Evolutionary conservation across 2,888 invertebrate species (phyloP), one percentile per base, ranked within the genome.

Genomic region (Clostera curtula): DNA sequence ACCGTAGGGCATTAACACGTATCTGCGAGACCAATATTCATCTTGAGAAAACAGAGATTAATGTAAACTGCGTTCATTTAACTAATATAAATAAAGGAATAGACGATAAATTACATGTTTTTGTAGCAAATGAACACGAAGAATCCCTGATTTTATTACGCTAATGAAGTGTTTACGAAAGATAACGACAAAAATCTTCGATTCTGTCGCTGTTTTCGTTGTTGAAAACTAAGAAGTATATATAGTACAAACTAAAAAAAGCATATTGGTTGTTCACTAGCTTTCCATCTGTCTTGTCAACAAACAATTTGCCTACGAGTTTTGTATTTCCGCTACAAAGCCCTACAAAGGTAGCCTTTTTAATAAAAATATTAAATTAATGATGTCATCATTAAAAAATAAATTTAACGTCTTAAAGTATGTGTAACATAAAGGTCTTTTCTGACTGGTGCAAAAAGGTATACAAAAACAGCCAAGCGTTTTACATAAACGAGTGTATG

Each of bases 1-100:
- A 51, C 53, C 48, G 49, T 51, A 59, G 54, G 60, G 53, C 55
- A 50, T 68, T 60, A 55, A 58, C 55, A 42, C 46, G 58, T 57
- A 56, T 36, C 31, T 40, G 40, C 42, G 36, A 35, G 43, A 36
- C 27, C 38, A 29, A 46, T 44, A 47, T 65, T 51, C 49, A 64
- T 63, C 60, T 53, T 49, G 41, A 39, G 39, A 49, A 50, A 42
- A 43, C 46, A 36, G 40, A 28, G 36, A 41, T 44, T 44, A 39
- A 39, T 36, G 37, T 36, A 35, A 37, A 49, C 46, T 47, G 46
- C 29, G 46, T 35, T 38, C 32, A 43, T 47, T 43, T 49, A 46
- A 40, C 45, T n/a, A n/a, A n/a, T n/a, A n/a, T n/a, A n/a, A n/a
- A n/a, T 36, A 34, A 15, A 34, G 39, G 34, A 43, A 50, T 43